Conservation (phyloP, 2,888 invertebrate genomes). For the Idaea dimidiata region DNA sequence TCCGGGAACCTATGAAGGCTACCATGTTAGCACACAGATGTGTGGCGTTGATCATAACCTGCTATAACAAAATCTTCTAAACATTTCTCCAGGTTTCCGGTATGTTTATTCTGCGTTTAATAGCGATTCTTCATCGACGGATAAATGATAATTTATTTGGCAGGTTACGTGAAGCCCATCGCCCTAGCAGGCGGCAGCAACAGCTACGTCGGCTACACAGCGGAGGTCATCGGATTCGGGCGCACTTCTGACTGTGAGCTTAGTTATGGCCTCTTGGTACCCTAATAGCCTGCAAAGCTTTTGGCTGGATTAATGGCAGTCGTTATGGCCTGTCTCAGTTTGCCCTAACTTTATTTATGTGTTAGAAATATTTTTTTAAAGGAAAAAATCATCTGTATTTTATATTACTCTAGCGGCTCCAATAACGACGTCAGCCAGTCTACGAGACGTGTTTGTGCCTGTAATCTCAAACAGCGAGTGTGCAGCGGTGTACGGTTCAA, state of each 20-base stretch:
- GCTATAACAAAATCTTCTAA: too few species aligned
- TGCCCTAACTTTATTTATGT: neutral
- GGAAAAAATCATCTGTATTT: too few species aligned
- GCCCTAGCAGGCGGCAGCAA: conserved; percentile 29
- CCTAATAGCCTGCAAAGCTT: neutral
- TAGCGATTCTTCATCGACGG: neutral
- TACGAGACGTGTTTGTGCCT: conserved; percentile 55
- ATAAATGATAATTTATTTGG: neutral
- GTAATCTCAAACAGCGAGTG: conserved; percentile 35
- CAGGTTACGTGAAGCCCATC: conserved; percentile 27
- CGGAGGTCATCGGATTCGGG: conserved; percentile 42
- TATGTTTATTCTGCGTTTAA: neutral
- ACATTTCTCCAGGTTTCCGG: neutral
- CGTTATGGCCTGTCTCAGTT: too few species aligned
- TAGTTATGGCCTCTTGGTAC: neutral
- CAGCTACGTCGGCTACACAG: conserved; percentile 28
- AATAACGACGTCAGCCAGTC: conserved; percentile 33
- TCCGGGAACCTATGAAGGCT: too few species aligned
- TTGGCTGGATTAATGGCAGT: neutral
- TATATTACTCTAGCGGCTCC: conserved; percentile 22
- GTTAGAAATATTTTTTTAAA: too few species aligned
- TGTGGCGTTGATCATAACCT: too few species aligned
- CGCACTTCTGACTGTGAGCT: conserved; percentile 40
- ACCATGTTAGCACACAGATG: too few species aligned
- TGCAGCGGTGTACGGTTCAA: neutral